Conservation (phyloP, 2,797 vertebrate genomes). For the Petrocephalus sullivani region DNA sequence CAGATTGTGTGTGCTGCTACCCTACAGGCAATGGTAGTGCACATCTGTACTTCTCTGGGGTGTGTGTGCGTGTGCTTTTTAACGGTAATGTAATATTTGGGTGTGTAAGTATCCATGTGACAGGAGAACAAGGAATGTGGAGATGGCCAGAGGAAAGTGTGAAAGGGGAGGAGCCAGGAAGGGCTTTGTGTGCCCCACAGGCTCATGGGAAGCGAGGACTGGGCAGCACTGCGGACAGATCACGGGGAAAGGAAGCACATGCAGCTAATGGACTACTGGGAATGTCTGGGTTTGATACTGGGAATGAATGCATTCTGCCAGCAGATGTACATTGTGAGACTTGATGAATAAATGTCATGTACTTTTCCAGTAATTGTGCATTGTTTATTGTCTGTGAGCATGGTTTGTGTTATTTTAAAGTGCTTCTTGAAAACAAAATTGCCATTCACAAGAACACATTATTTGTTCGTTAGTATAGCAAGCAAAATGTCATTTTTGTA, state of each 20-base stretch:
- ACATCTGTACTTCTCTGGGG: not conserved
- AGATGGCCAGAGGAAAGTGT: conserved; percentile 22
- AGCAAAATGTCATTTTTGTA: not conserved
- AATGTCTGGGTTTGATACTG: conserved; percentile 38
- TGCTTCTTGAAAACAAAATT: not conserved
- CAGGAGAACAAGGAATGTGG: conserved; percentile 13
- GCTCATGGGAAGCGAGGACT: not conserved
- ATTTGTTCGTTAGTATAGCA: not conserved
- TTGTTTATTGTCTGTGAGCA: not conserved
- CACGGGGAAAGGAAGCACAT: not conserved
- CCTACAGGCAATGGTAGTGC: not conserved
- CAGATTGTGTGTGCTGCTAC: not conserved
- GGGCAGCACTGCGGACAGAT: conserved; percentile 23
- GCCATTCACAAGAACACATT: not conserved
- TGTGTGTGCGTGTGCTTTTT: not conserved
- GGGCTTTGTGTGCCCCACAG: not conserved
- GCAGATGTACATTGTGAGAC: conserved; percentile 55
- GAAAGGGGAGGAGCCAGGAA: not conserved
- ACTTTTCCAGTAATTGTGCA: conserved; percentile 50
- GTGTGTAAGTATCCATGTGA: not conserved
- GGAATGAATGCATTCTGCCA: conserved; percentile 52
- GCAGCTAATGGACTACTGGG: conserved; percentile 3
- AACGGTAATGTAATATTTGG: not conserved
- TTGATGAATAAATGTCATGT: conserved; percentile 54
- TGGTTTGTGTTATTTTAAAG: not conserved